phyloP scores from a whole-genome alignment of 2,113 vertebrate species.

The Chitala chitala region DNA sequence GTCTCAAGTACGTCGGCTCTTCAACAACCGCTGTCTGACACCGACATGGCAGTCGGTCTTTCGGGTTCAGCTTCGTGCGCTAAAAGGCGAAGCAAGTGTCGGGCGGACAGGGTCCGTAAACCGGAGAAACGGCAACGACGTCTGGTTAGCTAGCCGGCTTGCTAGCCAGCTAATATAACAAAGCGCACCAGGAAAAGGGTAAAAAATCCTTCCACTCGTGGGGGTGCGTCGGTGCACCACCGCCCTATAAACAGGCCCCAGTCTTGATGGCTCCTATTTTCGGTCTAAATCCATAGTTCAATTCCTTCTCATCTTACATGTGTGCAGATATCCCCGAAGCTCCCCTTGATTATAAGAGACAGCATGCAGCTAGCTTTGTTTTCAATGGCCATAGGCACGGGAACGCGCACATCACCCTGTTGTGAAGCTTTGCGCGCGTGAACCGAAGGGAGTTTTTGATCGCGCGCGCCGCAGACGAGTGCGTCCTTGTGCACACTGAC shows the following conservation, averaged over 20 bases:
- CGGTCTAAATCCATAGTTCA: slow-evolving; percentile 60
- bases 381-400: slow-evolving; percentile 57
- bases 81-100: slow-evolving; percentile 52
- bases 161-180: slow-evolving; percentile 61
- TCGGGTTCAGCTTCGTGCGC: slow-evolving; percentile 11
- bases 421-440: slow-evolving; percentile 47
- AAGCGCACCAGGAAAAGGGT: slow-evolving; percentile 52
- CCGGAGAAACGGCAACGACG: slow-evolving; percentile 48
- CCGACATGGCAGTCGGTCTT: slow-evolving; percentile 58
- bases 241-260: slow-evolving; percentile 45
- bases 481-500: slow-evolving; percentile 24
- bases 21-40: slow-evolving; percentile 53
- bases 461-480: slow-evolving; percentile 34
- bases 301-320: slow-evolving; percentile 30
- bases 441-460: too few relatives aligned
- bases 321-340: slow-evolving; percentile 45
- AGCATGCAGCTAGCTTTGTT: slow-evolving; percentile 67
- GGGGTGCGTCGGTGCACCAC: slow-evolving; percentile 46
- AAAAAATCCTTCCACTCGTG: slow-evolving; percentile 47
- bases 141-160: slow-evolving; percentile 56
- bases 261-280: slow-evolving; percentile 50
- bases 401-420: slow-evolving; percentile 45
- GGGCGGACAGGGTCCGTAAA: slow-evolving; percentile 37
- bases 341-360: slow-evolving; percentile 56
- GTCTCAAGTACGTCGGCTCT: slow-evolving; percentile 46